Evolutionary conservation across 2,888 invertebrate species (phyloP).

Genomic region (Dascillus cervinus): DNA sequence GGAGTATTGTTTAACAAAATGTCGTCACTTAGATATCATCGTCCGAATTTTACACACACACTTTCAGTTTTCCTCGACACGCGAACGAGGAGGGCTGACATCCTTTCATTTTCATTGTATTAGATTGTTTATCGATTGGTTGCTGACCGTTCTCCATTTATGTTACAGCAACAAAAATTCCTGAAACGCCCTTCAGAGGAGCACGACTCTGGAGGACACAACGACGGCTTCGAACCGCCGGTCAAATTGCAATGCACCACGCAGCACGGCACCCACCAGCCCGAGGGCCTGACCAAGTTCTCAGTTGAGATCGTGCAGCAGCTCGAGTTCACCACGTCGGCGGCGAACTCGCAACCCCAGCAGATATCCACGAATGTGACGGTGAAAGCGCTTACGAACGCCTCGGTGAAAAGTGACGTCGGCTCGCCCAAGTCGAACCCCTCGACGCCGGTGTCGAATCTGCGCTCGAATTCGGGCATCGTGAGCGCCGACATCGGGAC

Average conservation of each 20-base stretch:
- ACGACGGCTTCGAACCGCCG: conserved; percentile 57
- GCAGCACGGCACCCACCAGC: conserved; percentile 41
- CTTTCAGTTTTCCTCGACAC: conserved; percentile 10
- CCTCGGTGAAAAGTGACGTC: conserved; percentile 55
- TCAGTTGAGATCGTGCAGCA: conserved; percentile 91
- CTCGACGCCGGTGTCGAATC: conserved; percentile 34
- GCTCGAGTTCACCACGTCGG: conserved; percentile 80
- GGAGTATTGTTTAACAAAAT: conserved; percentile 16
- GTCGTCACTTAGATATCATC: conserved; percentile 14
- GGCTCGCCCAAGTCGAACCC: conserved; percentile 47
- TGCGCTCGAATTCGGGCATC: conserved; percentile 33
- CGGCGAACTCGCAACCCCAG: conserved; percentile 79
- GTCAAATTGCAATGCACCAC: conserved; percentile 64
- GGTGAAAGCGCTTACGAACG: conserved; percentile 71
- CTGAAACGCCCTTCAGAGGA: conserved; percentile 65
- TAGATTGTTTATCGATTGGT: too few relatives aligned
- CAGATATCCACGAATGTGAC: conserved; percentile 90
- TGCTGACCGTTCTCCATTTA: conserved; percentile 6
- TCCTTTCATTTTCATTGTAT: too few relatives aligned
- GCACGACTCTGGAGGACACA: conserved; percentile 46
- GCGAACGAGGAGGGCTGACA: too few relatives aligned
- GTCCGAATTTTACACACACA: conserved; percentile 11
- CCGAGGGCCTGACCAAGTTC: conserved; percentile 62
- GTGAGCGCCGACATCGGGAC: conserved; percentile 50
- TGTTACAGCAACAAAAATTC: conserved; percentile 76